phyloP scores from a whole-genome alignment of 2,797 vertebrate species.

The Lithobates sylvaticus region DNA sequence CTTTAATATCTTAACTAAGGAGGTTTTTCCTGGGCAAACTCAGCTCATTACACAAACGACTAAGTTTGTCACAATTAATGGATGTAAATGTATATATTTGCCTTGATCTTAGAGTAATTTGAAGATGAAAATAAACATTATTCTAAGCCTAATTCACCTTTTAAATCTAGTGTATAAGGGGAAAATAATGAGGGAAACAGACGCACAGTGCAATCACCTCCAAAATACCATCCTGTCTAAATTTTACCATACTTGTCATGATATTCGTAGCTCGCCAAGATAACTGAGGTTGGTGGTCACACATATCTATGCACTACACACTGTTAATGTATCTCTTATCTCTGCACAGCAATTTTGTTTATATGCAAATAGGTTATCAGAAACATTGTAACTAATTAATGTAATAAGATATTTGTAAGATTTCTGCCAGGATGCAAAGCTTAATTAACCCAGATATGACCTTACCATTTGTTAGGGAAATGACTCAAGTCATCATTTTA shows the following conservation, averaged over 20 bases:
- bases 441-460: constrained; percentile 35
- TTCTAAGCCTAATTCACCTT: not conserved
- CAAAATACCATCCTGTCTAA: not conserved
- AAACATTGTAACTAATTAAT: constrained; percentile 38
- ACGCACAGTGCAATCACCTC: not conserved
- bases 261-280: not conserved
- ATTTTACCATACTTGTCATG: not conserved
- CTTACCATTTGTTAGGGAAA: constrained; percentile 35
- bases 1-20: constrained; percentile 5
- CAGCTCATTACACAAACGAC: constrained; percentile 20
- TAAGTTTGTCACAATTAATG: constrained; percentile 10
- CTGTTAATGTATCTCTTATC: not conserved
- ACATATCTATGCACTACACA: not conserved
- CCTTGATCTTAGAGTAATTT: not conserved
- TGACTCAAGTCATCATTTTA: constrained; percentile 18
- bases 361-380: constrained; percentile 38
- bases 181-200: constrained; percentile 9
- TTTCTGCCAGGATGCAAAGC: constrained; percentile 23
- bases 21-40: not conserved
- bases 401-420: constrained; percentile 29
- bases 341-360: constrained; percentile 21
- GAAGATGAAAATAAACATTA: constrained; percentile 2
- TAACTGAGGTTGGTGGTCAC: not conserved
- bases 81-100: constrained; percentile 17
- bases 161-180: not conserved